phyloP scores from a whole-genome alignment of 2,113 vertebrate genomes.

The Spermophilus dauricus region DNA sequence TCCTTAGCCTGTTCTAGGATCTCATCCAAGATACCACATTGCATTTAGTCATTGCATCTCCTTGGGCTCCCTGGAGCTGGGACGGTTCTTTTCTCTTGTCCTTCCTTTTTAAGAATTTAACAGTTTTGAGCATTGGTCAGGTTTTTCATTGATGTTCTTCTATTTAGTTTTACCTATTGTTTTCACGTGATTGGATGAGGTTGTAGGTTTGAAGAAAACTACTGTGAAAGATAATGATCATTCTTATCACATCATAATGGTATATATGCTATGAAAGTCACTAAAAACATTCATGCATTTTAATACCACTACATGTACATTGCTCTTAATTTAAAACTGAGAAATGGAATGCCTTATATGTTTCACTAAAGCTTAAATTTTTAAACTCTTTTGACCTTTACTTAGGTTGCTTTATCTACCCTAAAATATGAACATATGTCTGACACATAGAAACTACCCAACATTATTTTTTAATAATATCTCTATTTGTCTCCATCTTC shows the following conservation, averaged over 20 bases:
- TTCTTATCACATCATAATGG: not conserved
- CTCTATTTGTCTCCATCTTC: not conserved
- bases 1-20: not conserved
- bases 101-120: constrained; percentile 1
- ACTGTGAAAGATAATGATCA: not conserved
- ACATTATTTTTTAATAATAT: not conserved
- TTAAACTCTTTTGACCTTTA: constrained; percentile 29
- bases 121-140: not conserved
- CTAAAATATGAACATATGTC: not conserved
- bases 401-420: not conserved
- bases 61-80: not conserved
- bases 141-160: not conserved
- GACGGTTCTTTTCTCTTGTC: not conserved
- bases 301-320: not conserved
- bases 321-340: not conserved
- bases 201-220: not conserved
- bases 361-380: constrained; percentile 40
- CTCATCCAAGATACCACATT: not conserved
- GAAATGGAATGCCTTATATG: not conserved
- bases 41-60: not conserved
- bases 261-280: not conserved
- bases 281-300: not conserved
- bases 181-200: not conserved
- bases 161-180: not conserved
- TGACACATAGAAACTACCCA: not conserved